Percentiles rank a stretch among this genome's conserved stretches.
Evolutionary conservation across 2,797 vertebrate species (phyloP).

Genomic region (Myioborus melanocephalus): DNA sequence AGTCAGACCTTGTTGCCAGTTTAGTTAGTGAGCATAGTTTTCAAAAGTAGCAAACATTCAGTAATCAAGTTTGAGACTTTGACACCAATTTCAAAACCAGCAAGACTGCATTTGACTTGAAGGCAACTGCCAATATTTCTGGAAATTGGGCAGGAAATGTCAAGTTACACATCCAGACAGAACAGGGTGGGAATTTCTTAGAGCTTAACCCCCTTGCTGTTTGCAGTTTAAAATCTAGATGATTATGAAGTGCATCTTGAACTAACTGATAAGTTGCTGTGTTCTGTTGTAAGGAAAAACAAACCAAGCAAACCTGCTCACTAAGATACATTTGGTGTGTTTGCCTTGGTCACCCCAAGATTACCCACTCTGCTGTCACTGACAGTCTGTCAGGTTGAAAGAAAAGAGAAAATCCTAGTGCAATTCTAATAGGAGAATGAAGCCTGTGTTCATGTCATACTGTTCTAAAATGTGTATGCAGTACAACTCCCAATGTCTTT

Average conservation of each 20-base stretch:
- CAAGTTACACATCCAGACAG: not conserved
- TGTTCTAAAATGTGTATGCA: not conserved
- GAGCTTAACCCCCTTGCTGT: not conserved
- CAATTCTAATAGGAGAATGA: not conserved
- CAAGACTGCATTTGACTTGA: not conserved
- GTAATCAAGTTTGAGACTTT: not conserved
- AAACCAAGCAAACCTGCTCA: not conserved
- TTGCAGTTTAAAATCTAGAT: not conserved
- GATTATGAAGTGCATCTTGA: not conserved
- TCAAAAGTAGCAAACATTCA: not conserved
- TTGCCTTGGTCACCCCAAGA: not conserved
- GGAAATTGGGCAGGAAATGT: not conserved
- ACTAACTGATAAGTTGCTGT: not conserved
- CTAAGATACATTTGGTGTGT: not conserved
- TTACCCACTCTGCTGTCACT: not conserved
- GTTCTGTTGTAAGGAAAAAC: not conserved
- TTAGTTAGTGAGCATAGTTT: not conserved
- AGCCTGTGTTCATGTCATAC: not conserved
- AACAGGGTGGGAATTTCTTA: not conserved
- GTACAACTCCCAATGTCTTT: not conserved
- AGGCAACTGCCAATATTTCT: not conserved
- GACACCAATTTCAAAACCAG: not conserved
- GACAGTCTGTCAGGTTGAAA: not conserved
- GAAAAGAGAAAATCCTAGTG: not conserved
- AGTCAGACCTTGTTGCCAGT: not conserved